Conservation (phyloP, 2,888 invertebrate genomes). For the Pachydiplax longipennis region DNA sequence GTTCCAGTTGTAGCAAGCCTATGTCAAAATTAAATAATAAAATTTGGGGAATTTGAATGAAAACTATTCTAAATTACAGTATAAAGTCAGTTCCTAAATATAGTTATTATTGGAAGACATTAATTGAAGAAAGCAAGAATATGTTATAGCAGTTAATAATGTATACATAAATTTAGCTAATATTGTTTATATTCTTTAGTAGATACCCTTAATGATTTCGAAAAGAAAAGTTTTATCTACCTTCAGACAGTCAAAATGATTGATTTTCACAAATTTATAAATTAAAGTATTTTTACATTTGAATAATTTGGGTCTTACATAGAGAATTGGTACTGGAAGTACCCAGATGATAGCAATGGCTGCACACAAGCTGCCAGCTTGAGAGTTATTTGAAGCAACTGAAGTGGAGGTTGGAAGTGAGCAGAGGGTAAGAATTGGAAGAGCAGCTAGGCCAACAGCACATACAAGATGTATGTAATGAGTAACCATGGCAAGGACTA, state of each 20-base stretch:
- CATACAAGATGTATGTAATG: constrained; percentile 35
- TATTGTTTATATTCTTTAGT: no score
- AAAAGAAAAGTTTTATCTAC: no score
- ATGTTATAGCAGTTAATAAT: no score
- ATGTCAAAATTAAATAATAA: constrained; percentile 56
- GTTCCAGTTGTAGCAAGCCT: constrained; percentile 71
- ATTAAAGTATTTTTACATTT: neutral
- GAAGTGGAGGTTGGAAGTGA: constrained; percentile 11
- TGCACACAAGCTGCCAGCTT: constrained; percentile 11
- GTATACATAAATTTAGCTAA: no score
- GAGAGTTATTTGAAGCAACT: constrained; percentile 1
- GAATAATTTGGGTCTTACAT: neutral
- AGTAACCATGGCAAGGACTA: constrained; percentile 13
- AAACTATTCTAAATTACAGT: no score
- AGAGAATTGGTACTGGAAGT: constrained; percentile 7
- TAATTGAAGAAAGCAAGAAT: no score
- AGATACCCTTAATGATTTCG: no score
- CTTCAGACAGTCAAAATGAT: no score
- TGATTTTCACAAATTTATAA: no score
- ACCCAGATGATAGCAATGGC: constrained; percentile 16
- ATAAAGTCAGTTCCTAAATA: no score
- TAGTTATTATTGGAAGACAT: neutral
- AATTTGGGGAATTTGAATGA: neutral
- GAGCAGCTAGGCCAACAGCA: constrained; percentile 19
- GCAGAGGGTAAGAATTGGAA: constrained; percentile 23